Base-by-base conservation (phyloP, 2,797 vertebrate genomes). In the Alca torda region DNA sequence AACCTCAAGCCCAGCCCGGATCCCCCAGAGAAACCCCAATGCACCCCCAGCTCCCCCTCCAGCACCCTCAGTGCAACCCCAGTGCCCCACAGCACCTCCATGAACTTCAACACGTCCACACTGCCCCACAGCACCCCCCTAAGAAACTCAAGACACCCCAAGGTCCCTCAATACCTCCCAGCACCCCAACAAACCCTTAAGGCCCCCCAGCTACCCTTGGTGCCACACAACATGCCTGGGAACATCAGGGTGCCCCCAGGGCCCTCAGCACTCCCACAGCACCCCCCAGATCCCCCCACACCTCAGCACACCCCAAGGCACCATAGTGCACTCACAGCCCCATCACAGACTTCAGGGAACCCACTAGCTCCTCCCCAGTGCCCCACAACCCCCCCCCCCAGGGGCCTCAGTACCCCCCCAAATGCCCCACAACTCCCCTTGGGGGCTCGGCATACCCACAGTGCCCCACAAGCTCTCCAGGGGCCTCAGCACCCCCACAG, bases 61-160 rank as follows among this genome's bases (percentile, higher is more conserved):
- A 33, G 24, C 35, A 53, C 25, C 33, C 13, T 33, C 78, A 48
- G 7, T 2, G 6, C 53, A 39, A 28, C 13, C 39, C 33, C 53
- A 28, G 33, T 4, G 7, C 53, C 26, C 46, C 13, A 4, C 54
- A 46, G 3, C 20, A 30, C 41, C 16, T 20, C 41, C 30, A 17
- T 4, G 2, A 56, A 35, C 15, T 17, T 30, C 9, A 19, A 6
- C 3, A 1, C 4, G 1, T 8, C 51, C 26, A 8, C 18, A 4
- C 4, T 16, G 16, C 24, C 54, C 30, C 45, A 8, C n/a, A 25
- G 53, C 33, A 17, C 11, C 23, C 11, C 14, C 5, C 26, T 5
- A 19, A 11, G 7, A n/a, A 39, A 21, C 53, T 46, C 33, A 46
- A 31, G 13, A 10, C 37, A 16, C 14, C 50, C 37, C 35, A 35